Conservation (phyloP, 2,113 vertebrate species). For the human region GRCh38 chr5:51357501-51358000, state of each 20-base stretch:
- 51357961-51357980: background rate
- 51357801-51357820: background rate
- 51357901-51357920: background rate
- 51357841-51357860: background rate
- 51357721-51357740: background rate
- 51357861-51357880: background rate
- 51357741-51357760: background rate
- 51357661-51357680: background rate
- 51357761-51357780: background rate
- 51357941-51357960: background rate
- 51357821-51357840: background rate
- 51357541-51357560: background rate
- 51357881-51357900: background rate
- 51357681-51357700: background rate
- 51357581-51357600: background rate
- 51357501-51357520: background rate
- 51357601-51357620: background rate
- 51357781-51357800: background rate
- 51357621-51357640: background rate
- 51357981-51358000: background rate
- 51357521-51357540: background rate
- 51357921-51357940: background rate
- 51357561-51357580: background rate
- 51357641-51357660: background rate
- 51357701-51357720: background rate